A percentile compares a stretch with the other conserved stretches of the same genome.
Conservation (phyloP, 1,140 invertebrate genomes). For the Bathynomus jamesi region DNA sequence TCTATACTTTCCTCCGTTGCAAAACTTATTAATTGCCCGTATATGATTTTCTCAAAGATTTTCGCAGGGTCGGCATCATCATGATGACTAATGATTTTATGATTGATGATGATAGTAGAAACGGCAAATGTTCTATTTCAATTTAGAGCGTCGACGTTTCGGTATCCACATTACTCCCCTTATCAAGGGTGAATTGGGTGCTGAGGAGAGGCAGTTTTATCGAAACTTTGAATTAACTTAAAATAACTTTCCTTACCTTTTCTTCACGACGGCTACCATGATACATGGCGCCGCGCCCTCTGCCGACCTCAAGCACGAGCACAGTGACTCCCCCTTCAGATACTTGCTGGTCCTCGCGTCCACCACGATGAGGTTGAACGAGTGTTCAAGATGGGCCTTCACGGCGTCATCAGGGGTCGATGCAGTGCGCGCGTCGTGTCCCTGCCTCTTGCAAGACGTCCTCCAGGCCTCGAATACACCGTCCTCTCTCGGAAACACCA, state of each 20-base stretch:
- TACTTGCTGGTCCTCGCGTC: background rate
- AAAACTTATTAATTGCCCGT: too few species aligned
- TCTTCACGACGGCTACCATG: slow-evolving; percentile 11
- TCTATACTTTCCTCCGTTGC: too few species aligned
- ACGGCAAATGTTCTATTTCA: background rate
- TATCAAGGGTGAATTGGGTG: background rate
- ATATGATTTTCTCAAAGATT: too few species aligned
- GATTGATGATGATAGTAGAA: background rate
- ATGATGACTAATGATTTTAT: background rate
- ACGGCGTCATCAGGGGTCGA: slow-evolving; percentile 7
- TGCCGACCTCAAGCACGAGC: background rate
- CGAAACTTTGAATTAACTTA: background rate
- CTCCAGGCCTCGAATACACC: slow-evolving; percentile 7
- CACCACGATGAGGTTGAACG: slow-evolving; percentile 3
- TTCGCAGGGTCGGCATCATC: background rate
- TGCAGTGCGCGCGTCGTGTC: background rate
- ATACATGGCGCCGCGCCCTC: background rate
- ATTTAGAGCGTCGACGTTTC: background rate
- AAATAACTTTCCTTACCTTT: background rate
- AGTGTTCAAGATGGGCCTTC: background rate
- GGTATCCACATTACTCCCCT: background rate
- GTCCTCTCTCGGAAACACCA: slow-evolving; percentile 8
- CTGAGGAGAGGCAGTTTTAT: background rate
- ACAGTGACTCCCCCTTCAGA: background rate
- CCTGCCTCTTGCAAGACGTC: background rate